A percentile compares a stretch with the other conserved stretches of the same genome.
Evolutionary conservation across 2,797 vertebrate genomes (phyloP).

Genomic region (Neosilurus mollespiculum): DNA sequence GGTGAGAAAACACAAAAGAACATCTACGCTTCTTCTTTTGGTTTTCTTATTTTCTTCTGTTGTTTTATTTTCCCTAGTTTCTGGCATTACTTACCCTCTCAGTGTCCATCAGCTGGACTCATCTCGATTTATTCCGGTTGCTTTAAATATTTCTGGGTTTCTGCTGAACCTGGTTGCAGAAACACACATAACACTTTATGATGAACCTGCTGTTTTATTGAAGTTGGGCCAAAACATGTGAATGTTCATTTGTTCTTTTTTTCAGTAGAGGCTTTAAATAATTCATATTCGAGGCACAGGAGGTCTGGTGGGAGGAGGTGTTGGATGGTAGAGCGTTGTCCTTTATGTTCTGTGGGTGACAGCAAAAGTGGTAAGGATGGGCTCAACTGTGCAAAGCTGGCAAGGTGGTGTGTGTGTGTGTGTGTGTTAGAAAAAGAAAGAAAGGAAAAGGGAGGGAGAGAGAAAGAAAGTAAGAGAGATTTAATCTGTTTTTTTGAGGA

Average conservation of each 20-base stretch:
- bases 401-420: slow-evolving; percentile 9
- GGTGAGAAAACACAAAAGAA: slow-evolving; percentile 28
- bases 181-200: slow-evolving; percentile 9
- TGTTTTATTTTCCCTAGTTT: not conserved
- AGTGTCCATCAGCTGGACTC: slow-evolving; percentile 26
- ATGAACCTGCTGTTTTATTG: slow-evolving; percentile 38
- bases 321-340: slow-evolving; percentile 21
- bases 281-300: slow-evolving; percentile 33
- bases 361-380: slow-evolving; percentile 37
- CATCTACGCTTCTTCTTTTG: slow-evolving; percentile 5
- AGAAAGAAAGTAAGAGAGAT: not conserved
- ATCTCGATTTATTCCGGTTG: slow-evolving; percentile 3
- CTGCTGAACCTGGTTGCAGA: slow-evolving; percentile 6
- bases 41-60: not conserved
- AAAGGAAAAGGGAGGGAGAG: not conserved
- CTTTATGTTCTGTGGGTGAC: slow-evolving; percentile 41
- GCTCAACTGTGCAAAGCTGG: slow-evolving; percentile 29
- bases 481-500: slow-evolving; percentile 17
- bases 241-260: slow-evolving; percentile 29
- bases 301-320: slow-evolving; percentile 36
- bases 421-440: not conserved
- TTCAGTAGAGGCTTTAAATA: slow-evolving; percentile 24
- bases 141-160: slow-evolving; percentile 27
- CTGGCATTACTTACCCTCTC: not conserved
- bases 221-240: slow-evolving; percentile 26